A percentile compares a stretch with the other conserved stretches of the same genome.
These are phyloP conservation scores for Hirtodrosophila trivittata DNA, from an alignment of 2,888 invertebrate genomes.

Conservation along the genomic window DNA sequence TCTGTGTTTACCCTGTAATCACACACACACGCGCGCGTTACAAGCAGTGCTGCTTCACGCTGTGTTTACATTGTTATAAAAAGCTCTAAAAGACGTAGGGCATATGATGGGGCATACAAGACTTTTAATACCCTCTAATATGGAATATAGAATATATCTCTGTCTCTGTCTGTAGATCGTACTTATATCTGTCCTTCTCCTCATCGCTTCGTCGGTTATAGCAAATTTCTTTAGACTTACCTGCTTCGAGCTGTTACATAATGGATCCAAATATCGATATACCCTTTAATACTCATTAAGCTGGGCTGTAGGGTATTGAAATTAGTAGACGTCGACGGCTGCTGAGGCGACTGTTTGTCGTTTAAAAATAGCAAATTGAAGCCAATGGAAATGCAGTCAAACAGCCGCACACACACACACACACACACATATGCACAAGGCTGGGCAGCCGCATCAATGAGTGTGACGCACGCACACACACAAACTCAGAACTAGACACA, in stretches of 20 bases:
- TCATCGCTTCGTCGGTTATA: too few species aligned
- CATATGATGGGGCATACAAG: too few species aligned
- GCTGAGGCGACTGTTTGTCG: slow-evolving; percentile 17
- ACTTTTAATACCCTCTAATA: too few species aligned
- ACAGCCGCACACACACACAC: slow-evolving; percentile 21
- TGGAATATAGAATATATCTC: too few species aligned
- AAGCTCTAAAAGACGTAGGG: too few species aligned
- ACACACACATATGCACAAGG: slow-evolving; percentile 2
- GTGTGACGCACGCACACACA: slow-evolving; percentile 9
- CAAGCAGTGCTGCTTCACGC: too few species aligned
- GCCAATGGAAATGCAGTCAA: slow-evolving; percentile 42
- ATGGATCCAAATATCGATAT: background rate
- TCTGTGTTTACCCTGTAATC: background rate
- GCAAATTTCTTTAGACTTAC: too few species aligned
- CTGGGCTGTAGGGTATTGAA: background rate
- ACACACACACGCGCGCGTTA: too few species aligned
- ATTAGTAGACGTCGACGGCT: background rate
- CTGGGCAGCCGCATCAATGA: slow-evolving; percentile 32
- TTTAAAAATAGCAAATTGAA: slow-evolving; percentile 50
- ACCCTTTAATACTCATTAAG: background rate
- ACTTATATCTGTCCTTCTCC: too few species aligned
- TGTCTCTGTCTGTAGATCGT: too few species aligned
- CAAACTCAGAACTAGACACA: too few species aligned
- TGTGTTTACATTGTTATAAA: too few species aligned
- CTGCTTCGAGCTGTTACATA: background rate